phyloP scores from a whole-genome alignment of 2,797 vertebrate genomes.

The Karalla daura region DNA sequence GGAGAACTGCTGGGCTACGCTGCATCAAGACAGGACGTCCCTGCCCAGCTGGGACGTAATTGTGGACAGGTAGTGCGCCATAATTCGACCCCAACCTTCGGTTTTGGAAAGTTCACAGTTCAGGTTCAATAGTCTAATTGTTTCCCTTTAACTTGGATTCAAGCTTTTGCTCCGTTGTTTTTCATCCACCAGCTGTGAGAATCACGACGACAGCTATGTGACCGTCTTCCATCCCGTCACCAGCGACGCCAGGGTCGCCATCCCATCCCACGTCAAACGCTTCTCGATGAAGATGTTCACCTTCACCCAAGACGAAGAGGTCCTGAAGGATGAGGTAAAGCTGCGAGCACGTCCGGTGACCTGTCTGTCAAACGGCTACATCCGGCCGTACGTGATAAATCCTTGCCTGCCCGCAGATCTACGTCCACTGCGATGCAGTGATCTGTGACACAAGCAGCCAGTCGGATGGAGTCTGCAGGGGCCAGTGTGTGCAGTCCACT shows the following conservation, averaged over 20 bases:
- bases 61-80: constrained; percentile 69
- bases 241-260: constrained; percentile 43
- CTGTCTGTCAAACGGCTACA: too few relatives aligned
- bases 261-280: constrained; percentile 85
- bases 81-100: too few relatives aligned
- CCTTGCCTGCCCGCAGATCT: constrained; percentile 76
- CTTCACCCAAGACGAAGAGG: constrained; percentile 74
- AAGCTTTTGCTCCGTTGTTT: background rate
- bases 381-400: too few relatives aligned
- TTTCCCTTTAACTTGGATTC: too few relatives aligned
- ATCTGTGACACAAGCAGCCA: constrained; percentile 80
- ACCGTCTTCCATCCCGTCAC: constrained; percentile 68
- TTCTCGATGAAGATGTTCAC: constrained; percentile 89
- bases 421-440: constrained; percentile 86
- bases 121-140: too few relatives aligned
- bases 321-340: constrained; percentile 80
- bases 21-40: constrained; percentile 60
- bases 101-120: background rate
- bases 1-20: constrained; percentile 84
- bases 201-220: constrained; percentile 66
- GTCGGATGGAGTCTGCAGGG: constrained; percentile 72
- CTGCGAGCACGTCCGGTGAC: too few relatives aligned
- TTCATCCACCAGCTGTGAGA: constrained; percentile 74
- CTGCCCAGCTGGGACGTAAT: constrained; percentile 84
- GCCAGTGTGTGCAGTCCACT: constrained; percentile 65